phyloP scores from a whole-genome alignment of 2,113 vertebrate genomes.

The Sciurus niger region DNA sequence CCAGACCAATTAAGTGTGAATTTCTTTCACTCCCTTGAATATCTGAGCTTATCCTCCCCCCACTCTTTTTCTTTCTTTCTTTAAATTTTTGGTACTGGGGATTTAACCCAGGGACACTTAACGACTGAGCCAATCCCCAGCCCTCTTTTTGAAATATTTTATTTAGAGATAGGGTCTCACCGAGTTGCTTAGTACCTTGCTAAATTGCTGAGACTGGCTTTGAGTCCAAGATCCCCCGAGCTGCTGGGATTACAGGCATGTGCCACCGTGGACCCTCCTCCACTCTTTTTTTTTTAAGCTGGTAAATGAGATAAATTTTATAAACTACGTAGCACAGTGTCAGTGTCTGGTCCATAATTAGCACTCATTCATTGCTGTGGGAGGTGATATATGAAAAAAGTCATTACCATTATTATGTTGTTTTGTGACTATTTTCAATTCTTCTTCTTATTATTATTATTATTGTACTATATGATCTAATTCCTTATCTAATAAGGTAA shows the following conservation, averaged over 20 bases:
- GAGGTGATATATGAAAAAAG: background rate
- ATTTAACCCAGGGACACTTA: too few relatives aligned
- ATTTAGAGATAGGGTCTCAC: too few relatives aligned
- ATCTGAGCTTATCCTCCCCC: too few relatives aligned
- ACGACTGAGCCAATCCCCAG: too few relatives aligned
- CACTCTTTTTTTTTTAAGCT: background rate
- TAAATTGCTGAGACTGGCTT: too few relatives aligned
- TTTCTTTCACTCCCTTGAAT: background rate
- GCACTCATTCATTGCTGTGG: background rate
- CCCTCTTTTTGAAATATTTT: too few relatives aligned
- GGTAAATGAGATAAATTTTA: background rate
- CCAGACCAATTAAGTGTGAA: background rate
- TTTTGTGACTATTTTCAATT: background rate
- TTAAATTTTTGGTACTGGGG: too few relatives aligned
- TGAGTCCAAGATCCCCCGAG: too few relatives aligned
- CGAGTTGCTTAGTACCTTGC: too few relatives aligned
- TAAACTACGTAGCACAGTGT: background rate
- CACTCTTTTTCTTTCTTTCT: too few relatives aligned
- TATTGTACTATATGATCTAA: background rate
- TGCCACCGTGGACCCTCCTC: too few relatives aligned
- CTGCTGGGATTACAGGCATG: too few relatives aligned
- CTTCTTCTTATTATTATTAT: background rate
- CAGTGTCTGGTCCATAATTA: background rate
- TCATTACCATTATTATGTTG: background rate
- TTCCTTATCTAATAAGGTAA: background rate